These are phyloP conservation scores for Euproctis similis DNA, from an alignment of 2,888 invertebrate species.

Conservation along the genomic window DNA sequence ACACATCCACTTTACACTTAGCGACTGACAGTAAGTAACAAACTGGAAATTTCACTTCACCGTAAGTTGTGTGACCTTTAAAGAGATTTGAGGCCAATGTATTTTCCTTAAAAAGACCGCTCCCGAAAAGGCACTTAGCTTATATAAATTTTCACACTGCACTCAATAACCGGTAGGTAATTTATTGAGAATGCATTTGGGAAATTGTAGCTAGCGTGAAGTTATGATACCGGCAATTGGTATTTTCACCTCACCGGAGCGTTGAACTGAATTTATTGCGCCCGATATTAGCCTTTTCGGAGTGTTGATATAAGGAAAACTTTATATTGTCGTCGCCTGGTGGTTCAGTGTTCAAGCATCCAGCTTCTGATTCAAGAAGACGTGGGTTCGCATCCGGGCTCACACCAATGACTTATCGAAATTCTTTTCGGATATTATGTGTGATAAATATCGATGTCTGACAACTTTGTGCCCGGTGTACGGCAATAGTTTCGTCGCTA, in stretches of 20 bases:
- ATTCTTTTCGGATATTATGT: too few relatives aligned
- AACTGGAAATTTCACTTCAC: slow-evolving; percentile 2
- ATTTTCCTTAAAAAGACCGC: slow-evolving; percentile 46
- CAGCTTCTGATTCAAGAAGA: too few relatives aligned
- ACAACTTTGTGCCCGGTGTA: too few relatives aligned
- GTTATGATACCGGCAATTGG: slow-evolving; percentile 26
- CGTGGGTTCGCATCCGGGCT: too few relatives aligned
- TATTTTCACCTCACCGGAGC: slow-evolving; percentile 9
- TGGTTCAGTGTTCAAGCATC: too few relatives aligned
- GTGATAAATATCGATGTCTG: too few relatives aligned
- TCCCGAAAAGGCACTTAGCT: slow-evolving; percentile 46
- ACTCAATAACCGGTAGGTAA: slow-evolving; percentile 50
- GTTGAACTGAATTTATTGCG: too few relatives aligned
- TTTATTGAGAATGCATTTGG: slow-evolving; percentile 53
- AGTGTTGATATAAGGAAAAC: too few relatives aligned
- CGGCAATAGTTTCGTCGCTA: too few relatives aligned
- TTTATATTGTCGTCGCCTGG: too few relatives aligned
- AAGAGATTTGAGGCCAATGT: slow-evolving; percentile 31
- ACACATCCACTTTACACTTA: slow-evolving; percentile 1
- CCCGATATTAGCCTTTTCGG: not conserved
- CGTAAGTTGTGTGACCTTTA: slow-evolving; percentile 22
- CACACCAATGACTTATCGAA: too few relatives aligned
- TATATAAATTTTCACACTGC: slow-evolving; percentile 60
- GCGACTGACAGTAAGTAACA: slow-evolving; percentile 3
- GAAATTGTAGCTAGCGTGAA: slow-evolving; percentile 39